Base-by-base conservation (phyloP, 2,797 vertebrate species). In the Phylloscopus collybita region DNA sequence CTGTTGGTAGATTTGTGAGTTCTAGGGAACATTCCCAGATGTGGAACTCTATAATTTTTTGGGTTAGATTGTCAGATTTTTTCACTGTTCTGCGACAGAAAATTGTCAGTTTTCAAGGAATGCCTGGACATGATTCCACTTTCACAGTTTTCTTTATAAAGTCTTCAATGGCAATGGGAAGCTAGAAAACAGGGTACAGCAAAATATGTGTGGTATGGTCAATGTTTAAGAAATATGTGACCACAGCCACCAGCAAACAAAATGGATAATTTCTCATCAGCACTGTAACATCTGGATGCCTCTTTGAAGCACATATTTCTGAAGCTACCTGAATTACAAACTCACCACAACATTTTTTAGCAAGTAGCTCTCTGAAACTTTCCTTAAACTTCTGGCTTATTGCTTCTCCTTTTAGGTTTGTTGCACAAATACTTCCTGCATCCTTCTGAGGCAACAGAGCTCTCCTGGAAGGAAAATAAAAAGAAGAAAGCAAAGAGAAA, bases 1-100 rank as follows among this genome's bases (percentile, higher is more conserved):
- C 59, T 73, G 19, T 17, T 70, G 40, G 42, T 44, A 57, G 56
- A 60, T 59, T 44, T 64, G 10, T 57, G 22, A 60, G 18, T 22
- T 15, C 11, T 38, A 49, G 22, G 19, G 27, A 80, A 74, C 0
- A 1, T 64, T 86, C 18, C 29, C 21, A 84, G 34, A 27, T 26
- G 29, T 17, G 5, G 14, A 50, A 65, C 13, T 59, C 13, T 44
- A 13, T 50, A 69, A 62, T 16, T 26, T 54, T 32, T 26, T 64
- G 44, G 23, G 4, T 19, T 51, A 74, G 29, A 65, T 21, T 71
- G 8, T 10, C 61, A 79, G 25, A 66, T 32, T 73, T 93, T 25
- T 42, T 57, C 0, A 0, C 5, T 57, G 8, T 21, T 73, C 19
- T 69, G 64, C 22, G 44, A 9, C 18, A n/a, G 23, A 49, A 38